Evolutionary conservation across 2,888 invertebrate genomes (phyloP).

Genomic region (Phalangium opilio): DNA sequence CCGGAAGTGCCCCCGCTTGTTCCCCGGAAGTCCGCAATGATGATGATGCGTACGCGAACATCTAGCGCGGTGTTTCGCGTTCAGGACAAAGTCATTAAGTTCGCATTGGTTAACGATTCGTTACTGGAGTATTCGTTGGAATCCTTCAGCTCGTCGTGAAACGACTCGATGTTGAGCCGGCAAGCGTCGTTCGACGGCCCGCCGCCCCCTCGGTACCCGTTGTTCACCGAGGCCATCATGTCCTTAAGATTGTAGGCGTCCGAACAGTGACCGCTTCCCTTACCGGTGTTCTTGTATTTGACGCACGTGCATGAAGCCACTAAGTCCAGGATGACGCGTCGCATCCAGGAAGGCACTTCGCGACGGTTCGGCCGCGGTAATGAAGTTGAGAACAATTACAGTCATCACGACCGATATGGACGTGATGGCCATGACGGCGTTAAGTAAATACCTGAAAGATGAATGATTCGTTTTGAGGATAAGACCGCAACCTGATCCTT

Average conservation of each 20-base stretch:
- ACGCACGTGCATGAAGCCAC: slow-evolving; percentile 17
- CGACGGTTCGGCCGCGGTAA: slow-evolving; percentile 37
- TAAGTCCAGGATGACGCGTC: slow-evolving; percentile 14
- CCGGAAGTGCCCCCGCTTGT: slow-evolving; percentile 5
- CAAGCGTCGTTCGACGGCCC: slow-evolving; percentile 27
- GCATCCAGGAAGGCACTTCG: slow-evolving; percentile 36
- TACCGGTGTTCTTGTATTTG: slow-evolving; percentile 5
- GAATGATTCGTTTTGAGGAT: not conserved
- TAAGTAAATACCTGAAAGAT: slow-evolving; percentile 37
- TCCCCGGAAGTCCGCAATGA: no score
- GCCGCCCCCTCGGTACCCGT: not conserved
- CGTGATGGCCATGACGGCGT: slow-evolving; percentile 42
- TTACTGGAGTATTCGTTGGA: slow-evolving; percentile 16
- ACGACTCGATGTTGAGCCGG: slow-evolving; percentile 29
- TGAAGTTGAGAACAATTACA: slow-evolving; percentile 42
- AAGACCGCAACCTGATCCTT: not conserved
- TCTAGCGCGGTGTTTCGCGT: slow-evolving; percentile 6
- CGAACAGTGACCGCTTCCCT: slow-evolving; percentile 3
- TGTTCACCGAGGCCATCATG: not conserved
- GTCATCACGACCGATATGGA: slow-evolving; percentile 40
- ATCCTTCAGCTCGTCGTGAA: slow-evolving; percentile 30
- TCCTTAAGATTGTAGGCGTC: slow-evolving; percentile 6
- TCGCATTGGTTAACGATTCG: slow-evolving; percentile 15
- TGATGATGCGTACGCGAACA: not conserved
- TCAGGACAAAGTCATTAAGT: slow-evolving; percentile 6